Percentiles rank a stretch among this genome's conserved stretches.
These are phyloP conservation scores for Heteronetta atricapilla DNA, from an alignment of 2,113 vertebrate species.

Conservation along the genomic window DNA sequence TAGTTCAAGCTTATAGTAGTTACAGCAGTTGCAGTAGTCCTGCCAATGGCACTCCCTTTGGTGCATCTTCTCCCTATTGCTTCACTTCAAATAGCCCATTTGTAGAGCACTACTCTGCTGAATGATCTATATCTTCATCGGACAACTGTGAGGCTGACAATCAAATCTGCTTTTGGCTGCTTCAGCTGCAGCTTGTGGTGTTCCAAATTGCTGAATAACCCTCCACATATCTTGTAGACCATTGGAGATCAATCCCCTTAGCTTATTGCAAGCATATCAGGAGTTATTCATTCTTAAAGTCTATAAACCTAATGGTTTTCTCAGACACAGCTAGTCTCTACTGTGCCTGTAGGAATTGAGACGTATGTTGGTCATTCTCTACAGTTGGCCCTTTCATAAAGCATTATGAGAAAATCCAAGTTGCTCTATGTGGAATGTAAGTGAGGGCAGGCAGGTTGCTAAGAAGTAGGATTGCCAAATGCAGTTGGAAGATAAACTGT, in stretches of 20 bases:
- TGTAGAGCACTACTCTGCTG: not conserved
- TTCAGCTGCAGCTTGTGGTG: not conserved
- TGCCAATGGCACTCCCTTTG: not conserved
- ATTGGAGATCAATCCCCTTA: not conserved
- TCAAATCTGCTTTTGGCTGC: not conserved
- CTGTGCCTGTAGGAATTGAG: conserved; percentile 37
- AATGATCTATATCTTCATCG: not conserved
- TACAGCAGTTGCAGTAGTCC: not conserved
- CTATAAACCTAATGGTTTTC: not conserved
- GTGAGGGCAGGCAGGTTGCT: not conserved
- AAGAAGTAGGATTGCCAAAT: not conserved
- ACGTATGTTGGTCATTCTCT: not conserved
- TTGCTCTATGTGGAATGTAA: fast-evolving
- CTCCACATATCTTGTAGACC: not conserved
- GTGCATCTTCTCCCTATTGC: not conserved
- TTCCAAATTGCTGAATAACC: not conserved
- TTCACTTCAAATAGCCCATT: not conserved
- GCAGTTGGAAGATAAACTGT: not conserved
- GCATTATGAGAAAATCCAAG: not conserved
- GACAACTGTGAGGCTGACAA: not conserved
- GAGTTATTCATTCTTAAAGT: conserved; percentile 5
- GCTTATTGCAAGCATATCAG: not conserved
- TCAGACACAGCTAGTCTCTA: not conserved
- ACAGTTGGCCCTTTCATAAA: not conserved
- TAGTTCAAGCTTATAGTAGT: not conserved